Conservation (phyloP, 2,797 vertebrate species). For the Malurus splendens region DNA sequence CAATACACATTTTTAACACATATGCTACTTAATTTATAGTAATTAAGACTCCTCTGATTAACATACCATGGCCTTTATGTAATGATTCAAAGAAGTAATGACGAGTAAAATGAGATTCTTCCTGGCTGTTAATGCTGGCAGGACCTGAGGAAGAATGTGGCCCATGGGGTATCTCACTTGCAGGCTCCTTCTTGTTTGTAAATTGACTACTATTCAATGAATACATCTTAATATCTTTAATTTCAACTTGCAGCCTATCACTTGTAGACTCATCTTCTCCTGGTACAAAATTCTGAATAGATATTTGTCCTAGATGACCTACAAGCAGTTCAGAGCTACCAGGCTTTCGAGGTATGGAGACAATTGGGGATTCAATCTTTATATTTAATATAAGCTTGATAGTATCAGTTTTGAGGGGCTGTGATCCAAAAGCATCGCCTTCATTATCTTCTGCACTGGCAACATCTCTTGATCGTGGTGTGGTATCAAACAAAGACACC, state of each 20-base stretch:
- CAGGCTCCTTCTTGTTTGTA: constrained; percentile 66
- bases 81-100: constrained; percentile 94
- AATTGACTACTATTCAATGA: constrained; percentile 87
- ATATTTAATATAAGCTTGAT: constrained; percentile 92
- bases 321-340: constrained; percentile 91
- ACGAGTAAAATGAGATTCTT: constrained; percentile 88
- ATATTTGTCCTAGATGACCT: constrained; percentile 92
- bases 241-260: constrained; percentile 88
- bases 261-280: constrained; percentile 80
- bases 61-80: constrained; percentile 86
- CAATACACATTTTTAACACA: neutral
- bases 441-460: constrained; percentile 74
- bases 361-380: constrained; percentile 92
- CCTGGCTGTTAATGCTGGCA: constrained; percentile 67
- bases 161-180: constrained; percentile 6
- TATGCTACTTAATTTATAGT: neutral
- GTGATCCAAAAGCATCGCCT: constrained; percentile 46
- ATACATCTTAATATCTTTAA: constrained; percentile 93
- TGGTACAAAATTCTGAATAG: constrained; percentile 88
- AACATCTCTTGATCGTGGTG: constrained; percentile 71
- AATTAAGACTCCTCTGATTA: neutral
- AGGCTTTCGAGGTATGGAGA: constrained; percentile 90
- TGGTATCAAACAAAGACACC: constrained; percentile 91
- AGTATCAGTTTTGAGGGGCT: constrained; percentile 64
- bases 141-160: constrained; percentile 36